Evolutionary conservation across 2,888 invertebrate genomes (phyloP), one percentile per base, ranked within the genome.

Genomic region (Macaria notata): DNA sequence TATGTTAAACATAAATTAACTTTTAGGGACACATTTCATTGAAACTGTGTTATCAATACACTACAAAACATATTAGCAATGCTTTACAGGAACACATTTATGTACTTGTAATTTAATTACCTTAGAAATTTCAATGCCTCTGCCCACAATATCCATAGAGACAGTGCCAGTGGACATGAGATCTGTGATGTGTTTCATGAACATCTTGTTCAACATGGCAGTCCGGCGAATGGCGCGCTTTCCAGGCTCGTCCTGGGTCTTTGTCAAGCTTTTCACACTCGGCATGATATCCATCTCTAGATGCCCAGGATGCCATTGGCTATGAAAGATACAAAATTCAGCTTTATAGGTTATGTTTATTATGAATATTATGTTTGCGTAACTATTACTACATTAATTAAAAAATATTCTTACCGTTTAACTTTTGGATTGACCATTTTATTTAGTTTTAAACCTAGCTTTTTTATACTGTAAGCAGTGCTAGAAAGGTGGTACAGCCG

Each of bases 121-220:
- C 72, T 93, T 92, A n/a, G 95, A 94, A 62, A 97, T 93, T 86
- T 96, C 95, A 65, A 96, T 92, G 7, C 95, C 94, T 65, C 92
- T 89, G 6, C 95, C 95, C 9, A 94, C 68, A 61, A 96, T 84
- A 49, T 92, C 83, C 49, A 92, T 83, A 2, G 94, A 85, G 36
- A 93, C 87, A 67, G 94, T 93, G 1, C 96, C 95, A 0, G 95
- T 95, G 1, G 95, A 93, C 93, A 97, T 93, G 38, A 96, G 82
- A 77, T 96, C 96, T 0, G 96, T 95, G 6, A 97, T 94, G 59
- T 95, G 91, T 69, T 94, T 93, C 96, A 97, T 96, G 71, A 97
- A 96, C 49, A 97, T 75, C 81, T 96, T 96, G 78, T 96, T 96
- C 1, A 97, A 81, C 63, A 96, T 94, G 0, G 92, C 85, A 30